Base-by-base conservation (phyloP, 2,113 vertebrate genomes). In the Plecturocebus donacophilus region DNA sequence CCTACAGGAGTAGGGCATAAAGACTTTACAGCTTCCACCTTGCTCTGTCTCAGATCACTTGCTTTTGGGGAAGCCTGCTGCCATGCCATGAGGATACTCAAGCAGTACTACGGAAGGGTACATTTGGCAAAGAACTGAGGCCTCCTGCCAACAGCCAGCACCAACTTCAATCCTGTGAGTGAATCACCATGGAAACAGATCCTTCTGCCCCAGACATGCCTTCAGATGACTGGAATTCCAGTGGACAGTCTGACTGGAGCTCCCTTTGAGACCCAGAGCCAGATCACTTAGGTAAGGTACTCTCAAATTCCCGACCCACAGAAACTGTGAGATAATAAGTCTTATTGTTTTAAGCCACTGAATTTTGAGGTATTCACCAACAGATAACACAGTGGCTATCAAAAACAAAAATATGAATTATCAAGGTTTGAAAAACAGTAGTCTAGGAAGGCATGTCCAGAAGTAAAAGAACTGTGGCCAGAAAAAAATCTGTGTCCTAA, bases 91-190 rank as follows among this genome's bases (percentile, higher is more conserved):
- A 19, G 64, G 49, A 83, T 1, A 11, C 9, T 61, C 14, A 23
- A 54, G 38, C 40, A 79, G 56, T 21, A 16, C 45, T 13, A 6
- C 23, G 5, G 49, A 49, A 30, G 64, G 68, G 54, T 3, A 14
- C 0, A 3, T 10, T 0, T 40, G 42, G 52, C 30, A 19, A 93
- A 23, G 58, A 40, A 35, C 4, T 2, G 23, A 35, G 73, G 54
- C 45, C 47, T n/a, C 56, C n/a, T 85, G 54, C 56, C 42, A 10
- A 30, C 2, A 73, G 6, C n/a, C 21, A 45, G 38, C 68, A 56
- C 17, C 11, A 8, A 27, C 35, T 32, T 47, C 23, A 12, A n/a
- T 6, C 47, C 17, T 0, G 0, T 2, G 40, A 52, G 38, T 2
- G 17, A 71, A 20, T 27, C 68, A 47, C 32, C 20, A 4, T 88